A percentile compares a stretch with the other conserved stretches of the same genome.
phyloP scores from a whole-genome alignment of 1,140 invertebrate species.

The Drosophila malerkotliana region DNA sequence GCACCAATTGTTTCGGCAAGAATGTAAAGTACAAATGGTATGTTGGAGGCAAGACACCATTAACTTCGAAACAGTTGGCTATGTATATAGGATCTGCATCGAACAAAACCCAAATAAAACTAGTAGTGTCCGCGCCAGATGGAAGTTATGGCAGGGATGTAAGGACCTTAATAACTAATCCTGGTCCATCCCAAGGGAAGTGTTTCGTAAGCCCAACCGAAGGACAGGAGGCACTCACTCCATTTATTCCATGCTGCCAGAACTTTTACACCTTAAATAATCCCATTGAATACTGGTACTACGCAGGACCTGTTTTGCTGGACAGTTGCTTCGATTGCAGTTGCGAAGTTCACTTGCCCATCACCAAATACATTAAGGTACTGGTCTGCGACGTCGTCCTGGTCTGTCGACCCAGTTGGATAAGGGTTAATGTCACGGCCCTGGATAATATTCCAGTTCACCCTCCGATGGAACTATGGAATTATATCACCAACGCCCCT shows the following conservation, averaged over 20 bases:
- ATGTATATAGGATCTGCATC: neutral
- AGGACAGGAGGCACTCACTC: slow-evolving; percentile 29
- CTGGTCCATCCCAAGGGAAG: neutral
- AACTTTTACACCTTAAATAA: neutral
- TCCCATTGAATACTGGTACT: slow-evolving; percentile 45
- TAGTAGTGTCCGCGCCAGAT: slow-evolving; percentile 5
- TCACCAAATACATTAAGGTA: slow-evolving; percentile 13
- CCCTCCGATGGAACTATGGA: neutral
- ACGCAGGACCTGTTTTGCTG: slow-evolving; percentile 25
- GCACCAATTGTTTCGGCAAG: slow-evolving; percentile 16
- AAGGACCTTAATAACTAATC: neutral
- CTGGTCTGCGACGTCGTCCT: slow-evolving; percentile 33
- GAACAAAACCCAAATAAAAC: neutral
- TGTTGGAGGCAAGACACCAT: slow-evolving; percentile 2
- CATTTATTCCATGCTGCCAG: slow-evolving; percentile 39
- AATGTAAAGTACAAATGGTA: slow-evolving; percentile 21
- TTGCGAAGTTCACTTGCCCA: slow-evolving; percentile 26
- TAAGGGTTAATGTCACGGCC: slow-evolving; percentile 24
- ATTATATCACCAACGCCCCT: neutral
- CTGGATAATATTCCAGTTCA: neutral
- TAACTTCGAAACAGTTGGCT: neutral
- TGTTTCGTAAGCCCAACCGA: slow-evolving; percentile 22
- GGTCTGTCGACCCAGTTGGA: slow-evolving; percentile 3
- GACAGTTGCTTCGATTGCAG: slow-evolving; percentile 18
- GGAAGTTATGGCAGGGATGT: neutral